Percentiles rank a stretch among this genome's conserved stretches.
phyloP scores from a whole-genome alignment of 2,797 vertebrate species.

The Syngnathus acus region DNA sequence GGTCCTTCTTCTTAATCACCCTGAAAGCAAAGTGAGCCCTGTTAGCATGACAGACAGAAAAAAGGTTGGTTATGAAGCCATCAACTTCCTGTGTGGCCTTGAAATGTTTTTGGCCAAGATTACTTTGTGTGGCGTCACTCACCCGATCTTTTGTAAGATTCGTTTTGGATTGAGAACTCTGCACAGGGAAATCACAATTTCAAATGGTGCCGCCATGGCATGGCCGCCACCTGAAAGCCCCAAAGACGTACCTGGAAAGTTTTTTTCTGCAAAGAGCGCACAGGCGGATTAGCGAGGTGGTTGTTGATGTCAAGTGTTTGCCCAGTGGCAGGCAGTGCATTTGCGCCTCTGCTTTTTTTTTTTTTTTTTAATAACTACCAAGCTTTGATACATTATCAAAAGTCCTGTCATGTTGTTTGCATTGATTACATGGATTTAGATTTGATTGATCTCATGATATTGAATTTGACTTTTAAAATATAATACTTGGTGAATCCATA shows the following conservation, averaged over 20 bases:
- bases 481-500: too few species aligned
- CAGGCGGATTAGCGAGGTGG: neutral
- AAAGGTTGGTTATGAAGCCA: neutral
- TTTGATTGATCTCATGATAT: too few species aligned
- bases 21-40: neutral
- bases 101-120: too few species aligned
- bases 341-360: neutral
- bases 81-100: too few species aligned
- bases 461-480: neutral
- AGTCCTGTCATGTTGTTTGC: too few species aligned
- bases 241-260: neutral
- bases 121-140: neutral
- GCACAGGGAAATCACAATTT: neutral
- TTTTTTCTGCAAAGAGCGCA: neutral
- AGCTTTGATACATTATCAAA: too few species aligned
- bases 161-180: neutral
- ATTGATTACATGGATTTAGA: too few species aligned
- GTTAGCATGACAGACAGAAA: neutral
- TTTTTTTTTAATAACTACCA: too few species aligned
- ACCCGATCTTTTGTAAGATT: neutral
- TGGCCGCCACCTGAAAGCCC: neutral
- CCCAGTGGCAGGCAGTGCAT: neutral
- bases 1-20: neutral
- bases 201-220: neutral
- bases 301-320: neutral